Evolutionary conservation across 1,140 invertebrate species (phyloP), one percentile per base, ranked within the genome.

Genomic region (Drosophila insularis): DNA sequence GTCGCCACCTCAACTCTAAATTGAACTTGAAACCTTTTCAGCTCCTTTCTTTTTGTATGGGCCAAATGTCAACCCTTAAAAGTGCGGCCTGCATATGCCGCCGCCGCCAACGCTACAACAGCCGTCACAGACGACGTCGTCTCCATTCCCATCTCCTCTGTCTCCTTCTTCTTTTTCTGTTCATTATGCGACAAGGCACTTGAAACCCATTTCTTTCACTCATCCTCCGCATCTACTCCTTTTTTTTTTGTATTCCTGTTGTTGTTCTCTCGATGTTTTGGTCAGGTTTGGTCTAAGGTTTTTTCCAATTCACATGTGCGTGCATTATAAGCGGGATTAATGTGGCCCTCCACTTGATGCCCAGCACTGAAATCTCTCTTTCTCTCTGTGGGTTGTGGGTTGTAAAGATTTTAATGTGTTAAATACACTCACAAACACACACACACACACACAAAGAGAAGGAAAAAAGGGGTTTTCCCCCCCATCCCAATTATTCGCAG

Each of bases 291-390:
- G 72, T 68, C 70, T 76, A 72, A 65, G 40, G 58, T 35, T 53
- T 71, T 27, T 69, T 72, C 58, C 68, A 73, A 68, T 66, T 23
- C 78, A 79, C 71, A 81, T 86, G 82, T 79, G 82, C 81, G 78
- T 81, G 82, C 82, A 81, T 87, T 87, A 87, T 87, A 87, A 82
- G 65, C 79, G 79, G 82, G 82, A 77, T 79, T 86, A 87, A 81
- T 85, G 71, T 71, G 75, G 79, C 73, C 79, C 43, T 50, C 19
- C 82, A 87, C 82, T 86, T 87, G 82, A 82, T 87, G 75, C 66
- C 66, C 71, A 74, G 43, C 43, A 21, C 43, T 21, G 43, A 50
- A 66, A n/a, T n/a, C 37, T 37, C 35, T 37, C 35, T 37, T 11
- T 37, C 35, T 37, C 35, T 37, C 35, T 37, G 10, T 37, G 10